Evolutionary conservation across 2,113 vertebrate genomes (phyloP).

Genomic region (Gasterosteus aculeatus): DNA sequence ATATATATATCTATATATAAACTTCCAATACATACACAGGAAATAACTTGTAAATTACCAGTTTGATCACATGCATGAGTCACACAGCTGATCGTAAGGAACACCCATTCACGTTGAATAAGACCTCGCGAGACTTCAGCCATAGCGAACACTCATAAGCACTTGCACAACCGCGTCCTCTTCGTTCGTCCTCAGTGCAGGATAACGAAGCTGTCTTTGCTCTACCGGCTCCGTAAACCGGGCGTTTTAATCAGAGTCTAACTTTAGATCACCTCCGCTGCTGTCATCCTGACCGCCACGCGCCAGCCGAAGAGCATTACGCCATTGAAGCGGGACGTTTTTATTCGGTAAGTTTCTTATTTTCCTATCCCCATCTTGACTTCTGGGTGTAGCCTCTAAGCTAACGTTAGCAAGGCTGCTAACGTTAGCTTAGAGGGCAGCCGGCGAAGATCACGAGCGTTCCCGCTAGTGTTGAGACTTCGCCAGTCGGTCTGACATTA

Average conservation of each 20-base stretch:
- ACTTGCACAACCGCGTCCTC: conserved; percentile 45
- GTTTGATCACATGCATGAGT: not conserved
- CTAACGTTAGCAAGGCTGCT: conserved; percentile 50
- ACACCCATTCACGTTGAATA: not conserved
- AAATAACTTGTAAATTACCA: not conserved
- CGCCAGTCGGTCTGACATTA: too few relatives aligned
- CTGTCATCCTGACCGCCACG: accelerated
- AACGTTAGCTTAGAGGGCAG: conserved; percentile 3
- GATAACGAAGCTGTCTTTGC: conserved; percentile 66
- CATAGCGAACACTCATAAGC: conserved; percentile 43
- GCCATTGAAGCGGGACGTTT: not conserved
- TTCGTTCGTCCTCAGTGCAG: conserved; percentile 86
- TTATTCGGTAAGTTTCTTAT: conserved; percentile 41
- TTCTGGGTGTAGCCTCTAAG: conserved; percentile 23
- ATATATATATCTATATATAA: not conserved
- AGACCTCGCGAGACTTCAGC: conserved; percentile 73
- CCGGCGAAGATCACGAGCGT: conserved; percentile 20
- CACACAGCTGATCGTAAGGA: not conserved
- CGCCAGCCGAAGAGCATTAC: not conserved
- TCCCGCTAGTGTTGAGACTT: not conserved
- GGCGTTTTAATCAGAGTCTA: accelerated
- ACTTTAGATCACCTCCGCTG: accelerated
- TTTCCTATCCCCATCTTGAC: not conserved
- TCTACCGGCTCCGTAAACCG: accelerated
- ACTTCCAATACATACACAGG: not conserved